A percentile compares a stretch with the other conserved stretches of the same genome.
phyloP scores from a whole-genome alignment of 2,797 vertebrate genomes.

The Sebastes matsubarae region DNA sequence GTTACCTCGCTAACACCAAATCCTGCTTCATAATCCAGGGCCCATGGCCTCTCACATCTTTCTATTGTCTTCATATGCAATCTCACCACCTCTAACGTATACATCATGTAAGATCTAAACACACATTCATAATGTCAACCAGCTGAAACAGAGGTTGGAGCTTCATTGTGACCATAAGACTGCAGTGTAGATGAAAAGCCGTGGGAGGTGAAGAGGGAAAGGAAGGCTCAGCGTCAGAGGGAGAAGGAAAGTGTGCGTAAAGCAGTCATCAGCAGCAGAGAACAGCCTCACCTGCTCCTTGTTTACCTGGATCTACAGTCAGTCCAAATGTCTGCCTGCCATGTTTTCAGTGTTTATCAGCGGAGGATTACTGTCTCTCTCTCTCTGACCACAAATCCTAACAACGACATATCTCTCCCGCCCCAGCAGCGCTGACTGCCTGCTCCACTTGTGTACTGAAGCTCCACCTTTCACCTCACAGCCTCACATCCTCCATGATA shows the following conservation, averaged over 20 bases:
- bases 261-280: neutral
- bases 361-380: conserved; percentile 1
- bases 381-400: conserved; percentile 19
- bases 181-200: neutral
- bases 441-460: conserved; percentile 34
- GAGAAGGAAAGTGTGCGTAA: neutral
- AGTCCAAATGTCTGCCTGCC: neutral
- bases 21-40: too few species aligned
- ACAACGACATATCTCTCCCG: conserved; percentile 2
- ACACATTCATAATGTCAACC: neutral
- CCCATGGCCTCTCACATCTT: neutral
- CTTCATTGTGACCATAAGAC: too few species aligned
- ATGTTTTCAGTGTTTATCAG: conserved; percentile 22
- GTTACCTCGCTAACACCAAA: too few species aligned
- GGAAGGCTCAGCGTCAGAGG: neutral
- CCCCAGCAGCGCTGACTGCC: neutral
- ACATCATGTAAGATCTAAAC: neutral
- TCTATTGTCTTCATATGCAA: neutral
- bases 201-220: neutral
- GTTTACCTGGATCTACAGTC: neutral
- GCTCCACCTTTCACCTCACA: conserved; percentile 53
- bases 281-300: neutral
- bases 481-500: conserved; percentile 28
- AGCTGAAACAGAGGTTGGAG: neutral
- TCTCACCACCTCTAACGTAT: neutral